A percentile compares a stretch with the other conserved stretches of the same genome.
Conservation (phyloP, 2,888 invertebrate species). For the Meloe dianella region DNA sequence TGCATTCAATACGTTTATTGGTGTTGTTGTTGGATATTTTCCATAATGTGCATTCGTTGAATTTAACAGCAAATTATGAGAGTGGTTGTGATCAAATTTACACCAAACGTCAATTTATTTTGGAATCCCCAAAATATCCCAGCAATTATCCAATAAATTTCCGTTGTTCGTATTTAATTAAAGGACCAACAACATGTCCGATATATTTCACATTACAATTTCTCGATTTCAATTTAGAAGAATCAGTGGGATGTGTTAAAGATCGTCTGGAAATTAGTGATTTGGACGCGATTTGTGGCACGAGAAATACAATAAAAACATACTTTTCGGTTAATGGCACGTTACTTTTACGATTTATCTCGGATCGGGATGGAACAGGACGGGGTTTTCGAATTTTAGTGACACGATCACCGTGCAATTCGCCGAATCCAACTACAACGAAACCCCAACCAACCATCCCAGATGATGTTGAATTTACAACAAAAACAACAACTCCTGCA, state of each 20-base stretch:
- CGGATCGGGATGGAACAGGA: conserved; percentile 50
- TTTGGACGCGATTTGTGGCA: conserved; percentile 62
- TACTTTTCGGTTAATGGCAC: conserved; percentile 61
- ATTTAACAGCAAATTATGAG: conserved; percentile 22
- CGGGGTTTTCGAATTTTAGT: conserved; percentile 64
- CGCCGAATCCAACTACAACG: conserved; percentile 6
- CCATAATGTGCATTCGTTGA: not conserved
- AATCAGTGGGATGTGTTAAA: conserved; percentile 60
- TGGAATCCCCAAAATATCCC: conserved; percentile 64
- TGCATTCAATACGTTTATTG: too few relatives aligned
- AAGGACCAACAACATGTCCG: conserved; percentile 60
- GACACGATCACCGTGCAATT: conserved; percentile 54
- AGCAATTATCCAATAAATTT: conserved; percentile 57
- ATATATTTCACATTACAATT: conserved; percentile 64
- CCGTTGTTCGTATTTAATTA: conserved; percentile 62
- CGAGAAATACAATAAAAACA: conserved; percentile 58
- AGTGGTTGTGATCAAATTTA: conserved; percentile 57
- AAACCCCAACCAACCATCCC: not conserved
- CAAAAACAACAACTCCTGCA: conserved; percentile 24
- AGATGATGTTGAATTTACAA: conserved; percentile 20
- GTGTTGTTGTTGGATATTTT: not conserved
- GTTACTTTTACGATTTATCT: conserved; percentile 60
- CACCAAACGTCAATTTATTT: conserved; percentile 59
- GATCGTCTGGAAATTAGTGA: conserved; percentile 63
- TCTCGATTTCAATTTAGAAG: conserved; percentile 62